Evolutionary conservation across 2,797 vertebrate species (phyloP).

Genomic region (Anguilla pacifica): DNA sequence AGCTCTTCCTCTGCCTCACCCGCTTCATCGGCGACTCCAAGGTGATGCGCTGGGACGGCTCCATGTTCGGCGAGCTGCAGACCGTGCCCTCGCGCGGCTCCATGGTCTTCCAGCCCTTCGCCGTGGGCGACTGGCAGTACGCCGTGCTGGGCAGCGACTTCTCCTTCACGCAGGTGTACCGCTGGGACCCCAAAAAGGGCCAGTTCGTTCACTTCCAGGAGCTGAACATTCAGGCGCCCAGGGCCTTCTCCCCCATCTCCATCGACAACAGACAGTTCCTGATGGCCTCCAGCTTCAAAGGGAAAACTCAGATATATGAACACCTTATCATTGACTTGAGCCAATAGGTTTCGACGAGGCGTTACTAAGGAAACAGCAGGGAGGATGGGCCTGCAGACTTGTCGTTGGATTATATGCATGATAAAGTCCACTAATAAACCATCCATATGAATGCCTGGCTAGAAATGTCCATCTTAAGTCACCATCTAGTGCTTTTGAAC

Average conservation of each 20-base stretch:
- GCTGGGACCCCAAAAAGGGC: conserved; percentile 89
- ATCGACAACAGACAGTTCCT: conserved; percentile 94
- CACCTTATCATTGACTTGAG: conserved; percentile 96
- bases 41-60: conserved; percentile 95
- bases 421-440: conserved; percentile 74
- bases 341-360: conserved; percentile 11
- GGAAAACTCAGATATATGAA: conserved; percentile 95
- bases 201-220: conserved; percentile 95
- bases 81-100: conserved; percentile 94
- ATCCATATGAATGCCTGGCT: conserved; percentile 79
- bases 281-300: conserved; percentile 97
- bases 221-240: conserved; percentile 93
- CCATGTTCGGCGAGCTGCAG: conserved; percentile 90
- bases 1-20: conserved; percentile 93
- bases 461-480: conserved; percentile 79
- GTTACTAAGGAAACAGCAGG: neutral
- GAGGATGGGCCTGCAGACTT: conserved; percentile 55
- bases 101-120: conserved; percentile 95
- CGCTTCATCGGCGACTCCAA: conserved; percentile 98
- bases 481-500: conserved; percentile 76
- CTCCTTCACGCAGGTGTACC: conserved; percentile 96
- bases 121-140: conserved; percentile 90
- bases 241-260: conserved; percentile 91
- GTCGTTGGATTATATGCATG: conserved; percentile 83
- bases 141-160: conserved; percentile 97